Percentiles rank a stretch among this genome's conserved stretches.
phyloP scores from a whole-genome alignment of 1,140 invertebrate genomes.

The Hydropsyche tenuis region DNA sequence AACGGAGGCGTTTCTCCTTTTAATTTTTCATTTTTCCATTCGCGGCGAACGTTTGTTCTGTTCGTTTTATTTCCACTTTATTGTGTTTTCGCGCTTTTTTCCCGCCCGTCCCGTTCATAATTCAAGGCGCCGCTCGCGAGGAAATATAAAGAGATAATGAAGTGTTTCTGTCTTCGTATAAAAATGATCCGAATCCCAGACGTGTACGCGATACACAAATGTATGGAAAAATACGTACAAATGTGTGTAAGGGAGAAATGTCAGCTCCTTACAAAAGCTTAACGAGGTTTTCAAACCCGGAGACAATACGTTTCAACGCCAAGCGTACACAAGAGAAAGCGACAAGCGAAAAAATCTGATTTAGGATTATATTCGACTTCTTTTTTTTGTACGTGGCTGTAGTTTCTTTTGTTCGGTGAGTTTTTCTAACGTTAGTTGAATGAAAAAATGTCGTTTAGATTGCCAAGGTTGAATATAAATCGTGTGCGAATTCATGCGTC shows the following conservation, averaged over 20 bases:
- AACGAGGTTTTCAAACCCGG: conserved; percentile 24
- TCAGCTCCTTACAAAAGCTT: conserved; percentile 8
- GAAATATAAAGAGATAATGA: conserved; percentile 25
- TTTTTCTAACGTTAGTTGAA: too few species aligned
- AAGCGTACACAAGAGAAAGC: background rate
- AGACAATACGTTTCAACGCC: conserved; percentile 5
- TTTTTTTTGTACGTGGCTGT: too few species aligned
- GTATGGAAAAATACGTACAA: background rate
- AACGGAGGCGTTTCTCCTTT: conserved; percentile 2
- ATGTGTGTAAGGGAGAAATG: background rate
- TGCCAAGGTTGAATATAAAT: too few species aligned
- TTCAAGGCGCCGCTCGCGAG: conserved; percentile 3
- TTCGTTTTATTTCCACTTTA: background rate
- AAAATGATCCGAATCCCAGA: conserved; percentile 2
- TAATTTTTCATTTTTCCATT: conserved; percentile 4
- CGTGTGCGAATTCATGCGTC: too few species aligned
- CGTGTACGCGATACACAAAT: background rate
- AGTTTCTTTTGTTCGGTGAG: too few species aligned
- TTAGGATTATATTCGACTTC: too few species aligned
- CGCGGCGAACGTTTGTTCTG: background rate
- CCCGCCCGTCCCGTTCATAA: background rate
- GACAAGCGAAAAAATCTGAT: too few species aligned
- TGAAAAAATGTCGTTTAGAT: too few species aligned
- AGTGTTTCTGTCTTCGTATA: conserved; percentile 21
- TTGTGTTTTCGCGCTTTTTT: background rate